Evolutionary conservation across 2,113 vertebrate species (phyloP).

Genomic region (Pygoscelis antarcticus): DNA sequence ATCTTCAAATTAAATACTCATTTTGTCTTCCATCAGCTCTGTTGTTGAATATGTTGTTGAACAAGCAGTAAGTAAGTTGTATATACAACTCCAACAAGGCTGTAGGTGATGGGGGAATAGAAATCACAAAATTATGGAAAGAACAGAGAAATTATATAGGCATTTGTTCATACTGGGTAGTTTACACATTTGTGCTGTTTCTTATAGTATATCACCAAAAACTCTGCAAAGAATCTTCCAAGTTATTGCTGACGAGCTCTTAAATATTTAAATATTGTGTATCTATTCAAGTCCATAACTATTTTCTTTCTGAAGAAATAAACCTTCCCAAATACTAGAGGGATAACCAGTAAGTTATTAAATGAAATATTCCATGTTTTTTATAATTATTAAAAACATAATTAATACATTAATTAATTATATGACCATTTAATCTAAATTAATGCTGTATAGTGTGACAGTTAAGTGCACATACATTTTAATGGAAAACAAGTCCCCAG

Average conservation of each 20-base stretch:
- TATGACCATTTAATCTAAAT: not conserved
- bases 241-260: not conserved
- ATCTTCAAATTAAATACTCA: not conserved
- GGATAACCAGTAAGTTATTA: not conserved
- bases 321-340: not conserved
- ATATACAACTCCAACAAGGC: not conserved
- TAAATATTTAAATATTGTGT: not conserved
- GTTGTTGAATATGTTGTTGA: not conserved
- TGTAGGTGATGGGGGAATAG: not conserved
- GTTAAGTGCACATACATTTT: not conserved
- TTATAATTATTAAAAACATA: not conserved
- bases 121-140: not conserved
- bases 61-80: not conserved
- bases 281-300: not conserved
- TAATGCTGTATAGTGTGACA: not conserved
- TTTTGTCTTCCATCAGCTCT: not conserved
- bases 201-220: not conserved
- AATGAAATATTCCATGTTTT: not conserved
- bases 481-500: not conserved
- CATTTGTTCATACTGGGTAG: not conserved
- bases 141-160: not conserved
- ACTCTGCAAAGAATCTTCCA: not conserved
- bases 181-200: not conserved
- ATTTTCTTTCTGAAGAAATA: not conserved
- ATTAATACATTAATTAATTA: not conserved